Conservation (phyloP, 2,797 vertebrate species). For the Betta splendens region DNA sequence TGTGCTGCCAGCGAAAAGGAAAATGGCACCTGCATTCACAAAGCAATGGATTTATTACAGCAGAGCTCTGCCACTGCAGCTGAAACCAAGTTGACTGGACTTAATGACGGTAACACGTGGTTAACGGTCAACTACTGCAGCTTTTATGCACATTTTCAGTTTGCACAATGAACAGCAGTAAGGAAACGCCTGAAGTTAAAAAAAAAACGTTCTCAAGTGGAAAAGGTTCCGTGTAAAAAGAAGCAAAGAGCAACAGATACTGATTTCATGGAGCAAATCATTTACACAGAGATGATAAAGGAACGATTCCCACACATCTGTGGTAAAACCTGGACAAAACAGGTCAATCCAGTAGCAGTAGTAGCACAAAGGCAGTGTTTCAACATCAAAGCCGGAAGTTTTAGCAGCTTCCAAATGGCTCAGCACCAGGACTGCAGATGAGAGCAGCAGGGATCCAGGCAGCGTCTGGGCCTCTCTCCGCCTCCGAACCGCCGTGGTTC, state of each 20-base stretch:
- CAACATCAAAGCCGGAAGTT: slow-evolving; percentile 48
- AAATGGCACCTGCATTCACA: slow-evolving; percentile 43
- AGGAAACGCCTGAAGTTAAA: too few relatives aligned
- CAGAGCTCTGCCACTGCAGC: slow-evolving; percentile 5
- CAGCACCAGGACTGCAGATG: slow-evolving; percentile 34
- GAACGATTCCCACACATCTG: too few relatives aligned
- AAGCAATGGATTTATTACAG: slow-evolving; percentile 25
- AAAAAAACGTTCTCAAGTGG: too few relatives aligned
- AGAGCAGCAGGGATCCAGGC: slow-evolving; percentile 20
- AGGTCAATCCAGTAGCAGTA: slow-evolving; percentile 40
- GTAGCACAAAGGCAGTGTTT: slow-evolving; percentile 23
- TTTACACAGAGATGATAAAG: too few relatives aligned
- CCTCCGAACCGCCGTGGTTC: too few relatives aligned
- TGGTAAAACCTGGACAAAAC: too few relatives aligned
- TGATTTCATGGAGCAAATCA: not conserved
- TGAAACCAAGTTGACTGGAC: slow-evolving; percentile 42
- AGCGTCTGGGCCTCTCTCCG: slow-evolving; percentile 18
- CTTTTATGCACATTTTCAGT: not conserved
- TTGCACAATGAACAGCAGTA: not conserved
- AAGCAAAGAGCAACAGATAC: not conserved
- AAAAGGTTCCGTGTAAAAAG: too few relatives aligned
- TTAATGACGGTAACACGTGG: slow-evolving; percentile 39
- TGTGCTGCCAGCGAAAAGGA: slow-evolving; percentile 31
- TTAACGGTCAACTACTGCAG: too few relatives aligned
- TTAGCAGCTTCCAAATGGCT: slow-evolving; percentile 25